Evolutionary conservation across 2,888 invertebrate species (phyloP).

Genomic region (Apodemia zela): DNA sequence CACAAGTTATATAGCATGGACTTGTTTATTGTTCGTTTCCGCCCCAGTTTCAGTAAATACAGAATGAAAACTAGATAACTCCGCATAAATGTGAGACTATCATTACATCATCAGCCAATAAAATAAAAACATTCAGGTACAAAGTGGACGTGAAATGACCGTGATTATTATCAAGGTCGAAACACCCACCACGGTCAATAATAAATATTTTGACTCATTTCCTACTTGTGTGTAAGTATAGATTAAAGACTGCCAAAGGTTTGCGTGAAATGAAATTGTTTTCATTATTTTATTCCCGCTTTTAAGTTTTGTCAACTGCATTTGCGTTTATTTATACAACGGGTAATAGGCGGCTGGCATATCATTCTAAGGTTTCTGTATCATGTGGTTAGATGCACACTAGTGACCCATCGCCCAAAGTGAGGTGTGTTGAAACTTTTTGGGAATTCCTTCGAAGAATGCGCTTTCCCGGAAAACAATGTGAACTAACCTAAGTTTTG

Average conservation of each 20-base stretch:
- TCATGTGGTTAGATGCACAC: too few relatives aligned
- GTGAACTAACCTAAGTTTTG: too few relatives aligned
- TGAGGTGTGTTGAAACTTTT: too few relatives aligned
- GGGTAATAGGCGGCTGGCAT: too few relatives aligned
- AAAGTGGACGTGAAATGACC: slow-evolving; percentile 54
- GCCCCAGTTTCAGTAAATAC: neutral
- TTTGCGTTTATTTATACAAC: too few relatives aligned
- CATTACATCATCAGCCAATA: slow-evolving; percentile 1
- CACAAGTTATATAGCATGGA: neutral
- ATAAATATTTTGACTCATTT: slow-evolving; percentile 56
- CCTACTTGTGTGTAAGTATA: slow-evolving; percentile 49
- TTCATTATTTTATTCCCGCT: neutral
- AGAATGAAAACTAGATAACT: neutral
- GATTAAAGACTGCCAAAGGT: slow-evolving; percentile 26
- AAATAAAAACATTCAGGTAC: slow-evolving; percentile 40
- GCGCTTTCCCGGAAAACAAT: too few relatives aligned
- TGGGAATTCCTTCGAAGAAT: too few relatives aligned
- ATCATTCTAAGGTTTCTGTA: too few relatives aligned
- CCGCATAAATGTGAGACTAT: neutral
- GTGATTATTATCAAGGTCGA: slow-evolving; percentile 51
- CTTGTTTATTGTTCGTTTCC: neutral
- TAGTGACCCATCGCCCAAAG: too few relatives aligned
- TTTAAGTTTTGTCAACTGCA: too few relatives aligned
- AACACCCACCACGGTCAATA: slow-evolving; percentile 51
- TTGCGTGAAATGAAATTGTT: neutral